Percentiles rank a stretch among this genome's conserved stretches.
Conservation (phyloP, 2,888 invertebrate species). For the Priocnemis perturbator region DNA sequence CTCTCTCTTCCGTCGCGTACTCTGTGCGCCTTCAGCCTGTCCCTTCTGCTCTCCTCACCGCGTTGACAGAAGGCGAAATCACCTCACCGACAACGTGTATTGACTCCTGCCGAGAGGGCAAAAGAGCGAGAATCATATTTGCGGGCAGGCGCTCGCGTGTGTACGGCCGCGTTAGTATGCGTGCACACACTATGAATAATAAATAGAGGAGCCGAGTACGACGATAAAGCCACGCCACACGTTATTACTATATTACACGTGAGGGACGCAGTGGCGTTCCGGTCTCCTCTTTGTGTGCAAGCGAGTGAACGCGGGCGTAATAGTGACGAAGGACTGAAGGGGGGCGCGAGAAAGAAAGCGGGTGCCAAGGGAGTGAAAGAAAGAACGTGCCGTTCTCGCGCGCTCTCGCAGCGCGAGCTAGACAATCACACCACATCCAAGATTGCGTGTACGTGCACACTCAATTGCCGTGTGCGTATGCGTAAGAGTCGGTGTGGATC, state of each 20-base stretch:
- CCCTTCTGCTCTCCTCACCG: no score
- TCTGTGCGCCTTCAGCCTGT: no score
- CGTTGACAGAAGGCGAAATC: no score
- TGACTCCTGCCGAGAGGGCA: no score
- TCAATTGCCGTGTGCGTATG: slow-evolving; percentile 17
- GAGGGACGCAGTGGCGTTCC: slow-evolving; percentile 43
- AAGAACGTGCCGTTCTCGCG: no score
- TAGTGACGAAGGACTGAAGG: no score
- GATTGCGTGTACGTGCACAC: neutral
- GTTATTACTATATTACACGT: slow-evolving; percentile 68
- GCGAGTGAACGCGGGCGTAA: no score
- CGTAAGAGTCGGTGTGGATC: slow-evolving; percentile 58
- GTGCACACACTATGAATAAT: slow-evolving; percentile 59
- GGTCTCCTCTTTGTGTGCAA: slow-evolving; percentile 8
- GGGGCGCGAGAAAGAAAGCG: neutral
- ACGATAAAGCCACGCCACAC: slow-evolving; percentile 61
- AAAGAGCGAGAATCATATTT: no score
- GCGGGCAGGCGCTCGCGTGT: neutral
- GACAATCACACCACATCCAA: neutral
- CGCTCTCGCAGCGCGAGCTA: neutral
- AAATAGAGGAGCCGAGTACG: slow-evolving; percentile 54
- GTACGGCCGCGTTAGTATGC: slow-evolving; percentile 34
- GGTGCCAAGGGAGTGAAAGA: no score
- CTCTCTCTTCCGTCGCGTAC: no score
- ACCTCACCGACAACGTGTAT: no score